phyloP scores from a whole-genome alignment of 1,140 invertebrate genomes.

The Drosophila sproati region DNA sequence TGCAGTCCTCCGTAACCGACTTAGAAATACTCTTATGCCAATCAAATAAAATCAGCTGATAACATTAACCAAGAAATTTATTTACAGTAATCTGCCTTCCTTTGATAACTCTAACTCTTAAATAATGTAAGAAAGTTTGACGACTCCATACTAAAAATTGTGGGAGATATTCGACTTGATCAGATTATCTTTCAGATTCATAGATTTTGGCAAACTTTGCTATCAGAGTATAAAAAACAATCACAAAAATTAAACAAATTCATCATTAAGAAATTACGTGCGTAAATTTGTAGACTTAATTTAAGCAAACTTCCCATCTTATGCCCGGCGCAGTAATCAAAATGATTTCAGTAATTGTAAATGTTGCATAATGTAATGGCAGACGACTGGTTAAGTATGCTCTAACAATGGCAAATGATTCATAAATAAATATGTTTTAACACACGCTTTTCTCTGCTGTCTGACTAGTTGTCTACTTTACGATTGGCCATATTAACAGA shows the following conservation, averaged over 20 bases:
- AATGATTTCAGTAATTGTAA: conserved; percentile 29
- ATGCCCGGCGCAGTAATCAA: conserved; percentile 29
- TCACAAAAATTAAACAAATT: not conserved
- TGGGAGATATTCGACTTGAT: too few relatives aligned
- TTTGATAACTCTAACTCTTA: too few relatives aligned
- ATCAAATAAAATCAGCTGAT: too few relatives aligned
- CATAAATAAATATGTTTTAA: conserved; percentile 31
- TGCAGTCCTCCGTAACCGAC: not conserved
- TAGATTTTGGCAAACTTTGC: too few relatives aligned
- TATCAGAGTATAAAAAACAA: too few relatives aligned
- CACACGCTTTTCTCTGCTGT: conserved; percentile 10
- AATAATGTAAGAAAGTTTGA: too few relatives aligned
- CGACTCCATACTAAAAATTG: too few relatives aligned
- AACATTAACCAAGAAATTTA: too few relatives aligned
- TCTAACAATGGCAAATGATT: conserved; percentile 34
- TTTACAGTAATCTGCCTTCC: too few relatives aligned
- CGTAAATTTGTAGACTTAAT: not conserved
- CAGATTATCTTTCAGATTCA: too few relatives aligned
- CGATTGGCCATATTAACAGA: conserved; percentile 69
- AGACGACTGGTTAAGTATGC: conserved; percentile 26
- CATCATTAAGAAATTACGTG: conserved; percentile 1
- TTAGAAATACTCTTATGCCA: too few relatives aligned
- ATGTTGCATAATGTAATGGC: conserved; percentile 33
- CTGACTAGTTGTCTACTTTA: conserved; percentile 56
- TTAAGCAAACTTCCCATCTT: not conserved